These are phyloP conservation scores for Copidosoma floridanum DNA, from an alignment of 1,140 invertebrate genomes.

Conservation along the genomic window DNA sequence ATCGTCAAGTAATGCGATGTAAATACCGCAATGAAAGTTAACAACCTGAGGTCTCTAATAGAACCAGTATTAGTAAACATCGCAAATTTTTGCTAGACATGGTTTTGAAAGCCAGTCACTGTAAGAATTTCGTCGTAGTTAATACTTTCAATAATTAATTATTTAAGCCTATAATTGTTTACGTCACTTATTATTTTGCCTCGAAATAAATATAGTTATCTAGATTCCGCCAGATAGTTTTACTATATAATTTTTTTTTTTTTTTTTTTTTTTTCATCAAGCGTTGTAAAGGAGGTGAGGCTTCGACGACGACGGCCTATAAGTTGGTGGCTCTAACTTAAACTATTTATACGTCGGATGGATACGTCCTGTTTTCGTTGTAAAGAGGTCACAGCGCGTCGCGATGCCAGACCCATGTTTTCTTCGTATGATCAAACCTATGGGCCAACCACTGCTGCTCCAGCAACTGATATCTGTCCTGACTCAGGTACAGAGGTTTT, in stretches of 20 bases:
- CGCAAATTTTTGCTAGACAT: slow-evolving; percentile 28
- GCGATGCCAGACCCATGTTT: slow-evolving; percentile 88
- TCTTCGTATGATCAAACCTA: slow-evolving; percentile 86
- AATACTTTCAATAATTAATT: slow-evolving; percentile 52
- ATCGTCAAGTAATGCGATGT: slow-evolving; percentile 34
- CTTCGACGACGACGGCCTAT: slow-evolving; percentile 35
- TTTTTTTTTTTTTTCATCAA: too few species aligned
- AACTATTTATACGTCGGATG: slow-evolving; percentile 30
- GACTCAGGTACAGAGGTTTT: slow-evolving; percentile 89
- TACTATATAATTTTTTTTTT: slow-evolving; percentile 44
- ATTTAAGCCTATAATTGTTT: slow-evolving; percentile 32
- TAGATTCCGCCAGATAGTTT: slow-evolving; percentile 35
- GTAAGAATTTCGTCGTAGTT: slow-evolving; percentile 38
- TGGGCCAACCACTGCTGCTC: slow-evolving; percentile 96
- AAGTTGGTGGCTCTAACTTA: slow-evolving; percentile 35
- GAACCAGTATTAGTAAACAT: slow-evolving; percentile 34
- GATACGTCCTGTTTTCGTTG: slow-evolving; percentile 26
- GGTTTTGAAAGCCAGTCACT: slow-evolving; percentile 30
- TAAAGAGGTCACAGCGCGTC: slow-evolving; percentile 68
- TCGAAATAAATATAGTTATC: slow-evolving; percentile 50
- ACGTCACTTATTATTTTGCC: slow-evolving; percentile 35
- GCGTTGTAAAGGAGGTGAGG: slow-evolving; percentile 44
- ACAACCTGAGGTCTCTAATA: slow-evolving; percentile 36
- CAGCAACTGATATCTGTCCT: slow-evolving; percentile 84
- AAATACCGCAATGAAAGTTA: slow-evolving; percentile 29